Evolutionary conservation across 2,888 invertebrate species (phyloP).

Genomic region (Fragum whitleyi): DNA sequence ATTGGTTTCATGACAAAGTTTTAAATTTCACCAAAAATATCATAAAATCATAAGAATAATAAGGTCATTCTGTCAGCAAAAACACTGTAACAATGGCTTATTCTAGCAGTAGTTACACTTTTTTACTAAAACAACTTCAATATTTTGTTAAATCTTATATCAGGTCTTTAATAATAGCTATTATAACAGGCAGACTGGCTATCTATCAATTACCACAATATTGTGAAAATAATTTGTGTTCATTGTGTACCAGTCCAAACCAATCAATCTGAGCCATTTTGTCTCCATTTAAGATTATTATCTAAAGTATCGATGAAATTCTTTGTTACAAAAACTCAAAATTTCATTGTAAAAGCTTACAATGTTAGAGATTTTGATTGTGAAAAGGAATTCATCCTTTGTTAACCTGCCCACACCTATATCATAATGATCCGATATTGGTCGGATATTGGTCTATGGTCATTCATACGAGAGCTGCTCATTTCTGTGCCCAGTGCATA

Average conservation of each 20-base stretch:
- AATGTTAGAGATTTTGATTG: too few species aligned
- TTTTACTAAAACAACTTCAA: background rate
- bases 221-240: constrained; percentile 18
- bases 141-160: background rate
- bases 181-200: background rate
- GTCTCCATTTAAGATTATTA: background rate
- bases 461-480: too few species aligned
- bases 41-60: background rate
- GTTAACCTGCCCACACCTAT: too few species aligned
- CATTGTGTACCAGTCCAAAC: constrained; percentile 14
- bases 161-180: constrained; percentile 1
- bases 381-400: too few species aligned
- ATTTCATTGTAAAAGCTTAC: background rate
- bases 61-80: background rate
- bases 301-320: background rate
- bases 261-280: constrained; percentile 1
- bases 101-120: background rate
- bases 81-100: background rate
- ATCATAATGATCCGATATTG: too few species aligned
- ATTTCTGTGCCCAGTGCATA: too few species aligned
- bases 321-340: background rate
- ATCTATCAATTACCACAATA: constrained; percentile 19
- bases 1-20: background rate
- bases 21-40: constrained; percentile 1
- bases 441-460: too few species aligned